Evolutionary conservation across 92 coral and sea anemone genomes (phyloP).

Genomic region (Pocillopora grandis): DNA sequence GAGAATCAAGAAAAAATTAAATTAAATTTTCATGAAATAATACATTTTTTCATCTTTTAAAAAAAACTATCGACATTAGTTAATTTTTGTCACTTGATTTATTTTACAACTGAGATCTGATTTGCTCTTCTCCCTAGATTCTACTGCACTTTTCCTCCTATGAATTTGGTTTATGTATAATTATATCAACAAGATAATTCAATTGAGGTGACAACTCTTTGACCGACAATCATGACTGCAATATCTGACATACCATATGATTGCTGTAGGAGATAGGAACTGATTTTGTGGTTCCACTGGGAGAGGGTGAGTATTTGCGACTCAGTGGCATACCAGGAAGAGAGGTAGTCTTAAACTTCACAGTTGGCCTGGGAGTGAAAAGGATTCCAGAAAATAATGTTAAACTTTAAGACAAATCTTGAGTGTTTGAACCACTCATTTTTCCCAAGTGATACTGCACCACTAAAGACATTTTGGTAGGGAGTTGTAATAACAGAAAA

Average conservation of each 20-base stretch:
- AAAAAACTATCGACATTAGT: not conserved
- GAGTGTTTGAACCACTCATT: not conserved
- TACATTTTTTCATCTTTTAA: not conserved
- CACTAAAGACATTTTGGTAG: too few species aligned
- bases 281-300: constrained; percentile 66
- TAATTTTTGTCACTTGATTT: not conserved
- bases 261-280: constrained; percentile 66
- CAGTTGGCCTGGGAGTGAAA: constrained; percentile 62
- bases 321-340: constrained; percentile 82
- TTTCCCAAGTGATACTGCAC: too few species aligned
- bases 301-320: constrained; percentile 66
- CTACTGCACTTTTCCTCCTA: too few species aligned
- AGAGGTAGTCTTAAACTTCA: constrained; percentile 71
- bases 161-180: too few species aligned
- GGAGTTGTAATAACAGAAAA: too few species aligned
- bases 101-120: not conserved
- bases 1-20: not conserved
- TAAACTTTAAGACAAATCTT: not conserved
- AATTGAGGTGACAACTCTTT: too few species aligned
- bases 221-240: not conserved
- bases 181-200: too few species aligned
- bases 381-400: not conserved
- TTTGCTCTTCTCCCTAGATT: too few species aligned
- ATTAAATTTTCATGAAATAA: not conserved
- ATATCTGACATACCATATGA: constrained; percentile 47